These are phyloP conservation scores for Yponomeuta malinellus DNA, from an alignment of 2,888 invertebrate species.

Conservation along the genomic window DNA sequence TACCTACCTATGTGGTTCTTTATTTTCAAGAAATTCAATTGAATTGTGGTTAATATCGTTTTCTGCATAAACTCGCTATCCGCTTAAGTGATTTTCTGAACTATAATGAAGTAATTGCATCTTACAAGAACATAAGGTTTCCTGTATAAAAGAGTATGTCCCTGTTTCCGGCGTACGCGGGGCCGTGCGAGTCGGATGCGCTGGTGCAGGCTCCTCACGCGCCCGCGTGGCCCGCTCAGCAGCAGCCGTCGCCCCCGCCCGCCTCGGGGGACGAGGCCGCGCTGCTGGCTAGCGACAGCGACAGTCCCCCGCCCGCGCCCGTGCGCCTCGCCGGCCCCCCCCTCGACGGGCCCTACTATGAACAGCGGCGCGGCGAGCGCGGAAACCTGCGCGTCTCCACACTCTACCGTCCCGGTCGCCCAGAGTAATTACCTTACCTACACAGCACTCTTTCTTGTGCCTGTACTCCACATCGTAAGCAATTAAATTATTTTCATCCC, in stretches of 20 bases:
- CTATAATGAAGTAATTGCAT: too few relatives aligned
- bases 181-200: conserved; percentile 18
- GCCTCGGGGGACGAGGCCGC: conserved; percentile 29
- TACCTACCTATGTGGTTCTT: too few relatives aligned
- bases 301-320: conserved; percentile 24
- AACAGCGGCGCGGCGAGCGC: conserved; percentile 73
- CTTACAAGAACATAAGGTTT: too few relatives aligned
- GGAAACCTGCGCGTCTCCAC: conserved; percentile 77
- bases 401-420: conserved; percentile 78
- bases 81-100: too few relatives aligned
- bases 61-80: too few relatives aligned
- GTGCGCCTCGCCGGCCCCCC: conserved; percentile 21
- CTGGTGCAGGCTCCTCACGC: conserved; percentile 23
- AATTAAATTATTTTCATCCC: too few relatives aligned
- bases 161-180: conserved; percentile 44
- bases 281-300: conserved; percentile 48
- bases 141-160: conserved; percentile 29
- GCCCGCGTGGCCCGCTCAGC: conserved; percentile 18
- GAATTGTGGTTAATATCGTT: too few relatives aligned
- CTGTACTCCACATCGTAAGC: neutral
- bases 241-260: conserved; percentile 18
- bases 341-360: conserved; percentile 53
- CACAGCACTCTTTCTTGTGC: neutral
- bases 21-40: too few relatives aligned
- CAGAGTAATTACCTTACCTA: conserved; percentile 59